Evolutionary conservation across 2,113 vertebrate species (phyloP).

Genomic region (Megaceryle torquata): DNA sequence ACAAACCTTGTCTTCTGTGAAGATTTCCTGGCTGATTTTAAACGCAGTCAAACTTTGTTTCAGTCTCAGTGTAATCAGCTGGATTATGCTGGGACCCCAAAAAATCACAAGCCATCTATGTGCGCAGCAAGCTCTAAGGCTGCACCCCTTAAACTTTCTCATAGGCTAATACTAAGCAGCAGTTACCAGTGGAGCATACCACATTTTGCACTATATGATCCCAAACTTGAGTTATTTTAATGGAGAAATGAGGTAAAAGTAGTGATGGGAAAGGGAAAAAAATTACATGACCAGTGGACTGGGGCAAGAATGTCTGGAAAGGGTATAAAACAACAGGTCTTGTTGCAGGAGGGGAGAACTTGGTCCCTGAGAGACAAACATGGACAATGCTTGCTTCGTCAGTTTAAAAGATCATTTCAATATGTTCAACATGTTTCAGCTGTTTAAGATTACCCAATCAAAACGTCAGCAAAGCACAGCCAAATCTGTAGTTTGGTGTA

Average conservation of each 20-base stretch:
- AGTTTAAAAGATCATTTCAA: not conserved
- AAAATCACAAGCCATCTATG: not conserved
- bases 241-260: not conserved
- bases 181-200: not conserved
- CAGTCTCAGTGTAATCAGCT: not conserved
- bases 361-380: not conserved
- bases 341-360: not conserved
- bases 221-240: not conserved
- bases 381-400: not conserved
- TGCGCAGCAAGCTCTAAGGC: not conserved
- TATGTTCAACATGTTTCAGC: not conserved
- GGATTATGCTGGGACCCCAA: not conserved
- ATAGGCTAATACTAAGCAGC: not conserved
- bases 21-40: not conserved
- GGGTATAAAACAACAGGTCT: not conserved
- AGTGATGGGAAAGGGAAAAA: not conserved
- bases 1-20: not conserved
- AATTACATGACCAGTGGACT: not conserved
- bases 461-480: not conserved
- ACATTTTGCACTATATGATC: not conserved
- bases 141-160: not conserved
- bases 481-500: not conserved
- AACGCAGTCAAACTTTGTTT: not conserved
- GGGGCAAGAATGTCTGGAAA: not conserved
- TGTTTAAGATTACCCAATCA: not conserved